Evolutionary conservation across 2,888 invertebrate genomes (phyloP).

Genomic region (Clepsis dumicolana): DNA sequence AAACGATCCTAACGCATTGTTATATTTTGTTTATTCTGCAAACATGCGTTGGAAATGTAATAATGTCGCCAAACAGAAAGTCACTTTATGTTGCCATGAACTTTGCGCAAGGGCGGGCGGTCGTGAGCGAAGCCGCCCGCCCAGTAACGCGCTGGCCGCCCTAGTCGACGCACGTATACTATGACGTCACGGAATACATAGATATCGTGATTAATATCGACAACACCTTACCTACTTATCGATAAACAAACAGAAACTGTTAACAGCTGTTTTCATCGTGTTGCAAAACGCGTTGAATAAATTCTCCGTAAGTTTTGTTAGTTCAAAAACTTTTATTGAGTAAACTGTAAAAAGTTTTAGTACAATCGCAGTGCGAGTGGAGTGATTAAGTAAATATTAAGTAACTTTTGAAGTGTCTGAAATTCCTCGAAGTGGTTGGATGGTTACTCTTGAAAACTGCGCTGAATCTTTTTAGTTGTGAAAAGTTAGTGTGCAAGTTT

Average conservation of each 20-base stretch:
- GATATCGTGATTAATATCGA: constrained; percentile 62
- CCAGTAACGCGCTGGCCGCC: constrained; percentile 79
- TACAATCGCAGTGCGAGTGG: not conserved
- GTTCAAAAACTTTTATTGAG: not conserved
- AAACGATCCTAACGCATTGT: constrained; percentile 10
- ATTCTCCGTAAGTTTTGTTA: not conserved
- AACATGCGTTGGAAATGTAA: constrained; percentile 60
- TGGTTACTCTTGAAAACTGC: constrained; percentile 20
- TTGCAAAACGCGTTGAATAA: not conserved
- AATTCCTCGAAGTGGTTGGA: constrained; percentile 28
- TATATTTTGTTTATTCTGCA: constrained; percentile 26
- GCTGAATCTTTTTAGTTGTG: constrained; percentile 19
- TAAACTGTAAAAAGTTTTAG: not conserved
- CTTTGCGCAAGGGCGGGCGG: constrained; percentile 72
- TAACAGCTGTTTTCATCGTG: not conserved
- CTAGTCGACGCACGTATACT: constrained; percentile 65
- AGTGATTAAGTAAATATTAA: constrained; percentile 14
- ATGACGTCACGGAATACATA: constrained; percentile 48
- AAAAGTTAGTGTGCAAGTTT: constrained; percentile 30
- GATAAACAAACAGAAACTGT: constrained; percentile 17
- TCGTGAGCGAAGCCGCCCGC: constrained; percentile 63
- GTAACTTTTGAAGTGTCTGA: constrained; percentile 24
- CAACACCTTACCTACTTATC: constrained; percentile 11
- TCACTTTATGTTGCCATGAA: constrained; percentile 75
- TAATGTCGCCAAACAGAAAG: constrained; percentile 69